Conservation (phyloP, 2,113 vertebrate genomes). For the Myrmecobius fasciatus region DNA sequence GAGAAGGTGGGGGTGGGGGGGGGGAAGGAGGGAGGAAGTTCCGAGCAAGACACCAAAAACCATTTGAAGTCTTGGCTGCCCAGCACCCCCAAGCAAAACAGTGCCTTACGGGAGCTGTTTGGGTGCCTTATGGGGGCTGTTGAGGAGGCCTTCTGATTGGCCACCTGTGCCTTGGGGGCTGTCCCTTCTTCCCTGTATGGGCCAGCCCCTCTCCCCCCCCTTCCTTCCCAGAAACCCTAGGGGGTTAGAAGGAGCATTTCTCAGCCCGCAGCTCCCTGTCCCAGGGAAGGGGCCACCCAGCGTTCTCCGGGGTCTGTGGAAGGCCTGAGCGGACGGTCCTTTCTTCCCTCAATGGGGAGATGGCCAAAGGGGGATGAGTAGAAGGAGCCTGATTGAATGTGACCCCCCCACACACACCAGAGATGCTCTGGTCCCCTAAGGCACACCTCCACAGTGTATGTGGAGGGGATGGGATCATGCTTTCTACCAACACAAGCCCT, state of each 20-base stretch:
- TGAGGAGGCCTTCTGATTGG: not conserved
- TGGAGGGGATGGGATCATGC: not conserved
- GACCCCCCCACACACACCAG: not conserved
- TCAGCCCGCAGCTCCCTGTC: conserved; percentile 4
- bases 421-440: not conserved
- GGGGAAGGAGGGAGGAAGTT: not conserved
- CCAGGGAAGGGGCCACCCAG: not conserved
- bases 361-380: not conserved
- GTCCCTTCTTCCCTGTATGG: not conserved
- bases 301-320: not conserved
- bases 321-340: not conserved
- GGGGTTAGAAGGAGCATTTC: not conserved
- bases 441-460: not conserved
- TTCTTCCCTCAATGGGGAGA: not conserved
- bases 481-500: not conserved
- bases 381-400: not conserved
- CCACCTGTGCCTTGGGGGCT: conserved; percentile 27
- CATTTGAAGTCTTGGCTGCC: not conserved
- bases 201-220: not conserved
- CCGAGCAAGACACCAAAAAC: not conserved
- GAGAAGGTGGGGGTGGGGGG: too few relatives aligned
- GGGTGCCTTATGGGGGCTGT: conserved; percentile 31
- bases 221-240: conserved; percentile 31
- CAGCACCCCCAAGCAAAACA: not conserved
- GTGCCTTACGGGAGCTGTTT: conserved; percentile 25